Evolutionary conservation across 2,888 invertebrate species (phyloP).

Genomic region (Hydriomena furcata): DNA sequence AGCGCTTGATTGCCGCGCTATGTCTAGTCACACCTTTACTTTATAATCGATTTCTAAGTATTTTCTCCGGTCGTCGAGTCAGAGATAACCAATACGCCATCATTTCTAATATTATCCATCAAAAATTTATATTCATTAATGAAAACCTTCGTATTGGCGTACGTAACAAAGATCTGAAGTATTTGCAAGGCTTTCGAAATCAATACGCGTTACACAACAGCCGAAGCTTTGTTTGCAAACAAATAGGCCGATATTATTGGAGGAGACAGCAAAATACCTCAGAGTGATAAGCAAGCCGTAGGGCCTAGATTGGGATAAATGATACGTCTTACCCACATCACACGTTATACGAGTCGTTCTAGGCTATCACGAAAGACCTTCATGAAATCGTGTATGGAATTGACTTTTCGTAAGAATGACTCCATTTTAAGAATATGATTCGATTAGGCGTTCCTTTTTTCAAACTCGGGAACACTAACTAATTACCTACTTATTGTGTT

Average conservation of each 20-base stretch:
- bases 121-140: slow-evolving; percentile 31
- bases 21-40: no score
- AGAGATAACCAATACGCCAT: neutral
- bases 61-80: neutral
- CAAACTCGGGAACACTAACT: no score
- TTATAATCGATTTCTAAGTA: no score
- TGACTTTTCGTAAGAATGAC: no score
- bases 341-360: neutral
- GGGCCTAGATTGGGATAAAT: neutral
- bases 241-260: slow-evolving; percentile 48
- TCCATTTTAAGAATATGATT: no score
- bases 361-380: slow-evolving; percentile 1
- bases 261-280: slow-evolving; percentile 26
- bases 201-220: slow-evolving; percentile 50
- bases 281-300: slow-evolving; percentile 6
- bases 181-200: slow-evolving; percentile 46
- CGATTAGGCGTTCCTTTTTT: no score
- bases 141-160: slow-evolving; percentile 31
- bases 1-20: no score
- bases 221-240: slow-evolving; percentile 44
- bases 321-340: slow-evolving; percentile 1
- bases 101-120: slow-evolving; percentile 6
- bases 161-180: slow-evolving; percentile 49
- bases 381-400: neutral
- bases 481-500: no score